Base-by-base conservation (phyloP, 2,113 vertebrate genomes). In the Archocentrus centrarchus region DNA sequence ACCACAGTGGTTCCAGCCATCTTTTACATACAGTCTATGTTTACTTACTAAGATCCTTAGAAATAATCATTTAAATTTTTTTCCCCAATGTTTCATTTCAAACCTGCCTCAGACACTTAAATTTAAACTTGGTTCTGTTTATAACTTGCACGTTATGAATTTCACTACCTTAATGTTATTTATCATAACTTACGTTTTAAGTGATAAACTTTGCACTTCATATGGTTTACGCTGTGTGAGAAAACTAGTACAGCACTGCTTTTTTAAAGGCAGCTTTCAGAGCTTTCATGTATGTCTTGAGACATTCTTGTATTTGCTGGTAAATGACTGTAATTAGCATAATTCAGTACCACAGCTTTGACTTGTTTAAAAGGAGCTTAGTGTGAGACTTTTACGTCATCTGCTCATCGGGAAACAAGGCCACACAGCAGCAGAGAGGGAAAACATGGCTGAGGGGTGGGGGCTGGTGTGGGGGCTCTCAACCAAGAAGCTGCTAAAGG, bases 301-400 rank as follows among this genome's bases (percentile, higher is more conserved):
- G 44, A 76, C 75, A n/a, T 66, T 82, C 68, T 79, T 6, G 37
- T 32, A 59, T 62, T 62, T 44, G 35, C 80, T 20, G 75, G 44
- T 79, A 73, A 88, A 78, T 53, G 27, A 57, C 53, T 7, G 17
- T 10, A 75, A 79, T 87, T 62, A 60, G 50, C 57, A 30, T 50
- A 66, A 61, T 82, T 84, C 22, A 86, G 30, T n/a, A 53, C 8
- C 13, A n/a, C 41, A 59, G 44, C 68, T 75, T 17, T 18, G 39
- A 41, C 35, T 24, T 57, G n/a, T 64, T 80, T 66, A 15, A 64
- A 75, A 57, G 58, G 24, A 73, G 68, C 30, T 11, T 35, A n/a
- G 47, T 55, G 18, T 13, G 53, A 76, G 64, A 6, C 37, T 32
- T 80, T 9, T 63, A n/a, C 8, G 9, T 77, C 44, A 59, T n/a